Base-by-base conservation (phyloP, 2,113 vertebrate genomes). In the Butorides virescens region DNA sequence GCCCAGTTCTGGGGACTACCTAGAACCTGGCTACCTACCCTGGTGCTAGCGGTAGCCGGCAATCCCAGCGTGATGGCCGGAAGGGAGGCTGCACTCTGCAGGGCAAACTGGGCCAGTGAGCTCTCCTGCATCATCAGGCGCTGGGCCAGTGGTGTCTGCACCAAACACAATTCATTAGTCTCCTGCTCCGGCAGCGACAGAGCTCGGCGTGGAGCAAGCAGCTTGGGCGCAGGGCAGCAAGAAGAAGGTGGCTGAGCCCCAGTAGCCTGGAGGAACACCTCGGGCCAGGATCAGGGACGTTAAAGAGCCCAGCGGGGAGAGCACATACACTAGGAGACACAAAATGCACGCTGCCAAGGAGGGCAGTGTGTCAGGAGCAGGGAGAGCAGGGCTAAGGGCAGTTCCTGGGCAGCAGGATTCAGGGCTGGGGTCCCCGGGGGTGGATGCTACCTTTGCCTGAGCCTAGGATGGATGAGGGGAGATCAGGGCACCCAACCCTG, bases 41-140 rank as follows among this genome's bases (percentile, higher is more conserved):
- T 98, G 96, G 91, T 1, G 0, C 92, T 47, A 58, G 98, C 93
- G 93, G 98, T 98, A 79, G 98, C 98, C 7, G 99, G 98, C 76
- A 98, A 96, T 30, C 98, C 99, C 96, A 98, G 98, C 2, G 98
- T 98, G 97, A 99, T 98, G 94, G 98, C 98, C 26, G 98, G 98
- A 97, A 98, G 98, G 71, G 98, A 97, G 77, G 97, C 96, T 15
- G 97, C 87, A 44, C 98, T 98, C 92, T 98, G 99, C 92, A 99
- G 97, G 86, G 98, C 98, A 92, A 99, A 98, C 93, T 99, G 99
- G 53, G 98, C 97, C 97, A 98, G 89, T 11, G 97, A 98, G 59
- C 98, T 98, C 95, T 99, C 98, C 97, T 99, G 98, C 96, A 98
- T 91, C 97, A 98, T 86, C 96, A 98, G 92, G 94, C 98, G 97